A percentile compares a stretch with the other conserved stretches of the same genome.
Evolutionary conservation across 2,888 invertebrate species (phyloP).

Genomic region (Alloscopus bannaensis): DNA sequence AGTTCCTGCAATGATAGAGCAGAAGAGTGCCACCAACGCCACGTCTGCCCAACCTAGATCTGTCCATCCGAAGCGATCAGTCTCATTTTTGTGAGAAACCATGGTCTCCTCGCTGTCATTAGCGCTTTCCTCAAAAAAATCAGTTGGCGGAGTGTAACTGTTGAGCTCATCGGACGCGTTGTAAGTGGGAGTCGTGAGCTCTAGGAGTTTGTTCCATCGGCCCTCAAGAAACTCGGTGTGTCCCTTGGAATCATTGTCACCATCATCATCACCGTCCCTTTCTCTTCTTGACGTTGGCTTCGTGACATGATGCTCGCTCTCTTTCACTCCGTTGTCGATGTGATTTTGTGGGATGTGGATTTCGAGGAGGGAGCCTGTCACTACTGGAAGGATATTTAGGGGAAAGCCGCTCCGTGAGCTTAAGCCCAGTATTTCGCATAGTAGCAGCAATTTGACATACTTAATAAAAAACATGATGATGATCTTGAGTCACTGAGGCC

Average conservation of each 20-base stretch:
- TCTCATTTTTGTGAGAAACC: slow-evolving; percentile 43
- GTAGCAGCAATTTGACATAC: slow-evolving; percentile 18
- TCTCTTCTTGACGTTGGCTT: background rate
- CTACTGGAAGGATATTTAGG: background rate
- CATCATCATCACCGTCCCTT: no score
- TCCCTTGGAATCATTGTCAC: no score
- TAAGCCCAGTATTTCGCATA: slow-evolving; percentile 27
- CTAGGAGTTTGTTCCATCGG: background rate
- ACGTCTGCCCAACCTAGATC: slow-evolving; percentile 76
- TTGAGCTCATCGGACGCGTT: slow-evolving; percentile 18
- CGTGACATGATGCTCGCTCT: background rate
- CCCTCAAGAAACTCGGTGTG: no score
- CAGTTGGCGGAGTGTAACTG: slow-evolving; percentile 9
- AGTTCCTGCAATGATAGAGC: slow-evolving; percentile 83
- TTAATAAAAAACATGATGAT: no score
- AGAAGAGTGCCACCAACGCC: slow-evolving; percentile 81
- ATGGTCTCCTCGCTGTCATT: slow-evolving; percentile 43
- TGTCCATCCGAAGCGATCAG: slow-evolving; percentile 43
- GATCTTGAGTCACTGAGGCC: no score
- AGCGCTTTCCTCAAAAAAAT: background rate
- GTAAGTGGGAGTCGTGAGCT: background rate
- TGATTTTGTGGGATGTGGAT: no score
- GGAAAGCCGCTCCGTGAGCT: slow-evolving; percentile 5
- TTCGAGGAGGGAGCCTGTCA: slow-evolving; percentile 38
- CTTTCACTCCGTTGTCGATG: background rate